Evolutionary conservation across 2,888 invertebrate genomes (phyloP).

Genomic region (Eulithis testata): DNA sequence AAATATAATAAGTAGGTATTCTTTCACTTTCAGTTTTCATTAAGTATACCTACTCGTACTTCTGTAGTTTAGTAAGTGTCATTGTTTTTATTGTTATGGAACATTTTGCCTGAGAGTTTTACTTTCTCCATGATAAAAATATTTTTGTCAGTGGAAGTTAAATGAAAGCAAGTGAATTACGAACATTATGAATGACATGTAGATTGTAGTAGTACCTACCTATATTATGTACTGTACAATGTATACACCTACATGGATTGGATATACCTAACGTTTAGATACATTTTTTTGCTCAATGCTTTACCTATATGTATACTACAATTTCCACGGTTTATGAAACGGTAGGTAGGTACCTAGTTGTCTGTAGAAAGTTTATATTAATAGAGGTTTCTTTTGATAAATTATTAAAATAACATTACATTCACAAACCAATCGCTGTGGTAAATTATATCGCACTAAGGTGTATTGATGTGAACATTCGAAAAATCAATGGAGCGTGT

Average conservation of each 20-base stretch:
- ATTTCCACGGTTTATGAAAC: too few species aligned
- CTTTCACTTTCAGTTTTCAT: conserved; percentile 47
- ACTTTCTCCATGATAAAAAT: conserved; percentile 37
- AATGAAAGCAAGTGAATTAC: conserved; percentile 9
- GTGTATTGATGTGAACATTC: conserved; percentile 42
- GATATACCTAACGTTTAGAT: too few species aligned
- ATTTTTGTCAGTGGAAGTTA: conserved; percentile 14
- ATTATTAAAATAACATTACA: not conserved
- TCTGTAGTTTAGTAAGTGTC: conserved; percentile 22
- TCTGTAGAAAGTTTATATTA: too few species aligned
- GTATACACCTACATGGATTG: too few species aligned
- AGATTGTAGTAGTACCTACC: too few species aligned
- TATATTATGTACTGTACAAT: too few species aligned
- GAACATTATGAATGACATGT: not conserved
- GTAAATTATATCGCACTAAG: conserved; percentile 19
- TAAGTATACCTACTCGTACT: conserved; percentile 18
- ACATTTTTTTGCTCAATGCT: too few species aligned
- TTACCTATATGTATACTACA: too few species aligned
- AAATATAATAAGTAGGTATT: not conserved
- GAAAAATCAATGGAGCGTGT: conserved; percentile 46
- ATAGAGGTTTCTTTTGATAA: too few species aligned
- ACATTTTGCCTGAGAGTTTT: conserved; percentile 30
- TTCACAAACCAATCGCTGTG: conserved; percentile 19
- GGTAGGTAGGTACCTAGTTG: too few species aligned
- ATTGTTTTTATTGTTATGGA: conserved; percentile 37